These are phyloP conservation scores for Allophyes oxyacanthae DNA, from an alignment of 2,888 invertebrate genomes.

Conservation along the genomic window DNA sequence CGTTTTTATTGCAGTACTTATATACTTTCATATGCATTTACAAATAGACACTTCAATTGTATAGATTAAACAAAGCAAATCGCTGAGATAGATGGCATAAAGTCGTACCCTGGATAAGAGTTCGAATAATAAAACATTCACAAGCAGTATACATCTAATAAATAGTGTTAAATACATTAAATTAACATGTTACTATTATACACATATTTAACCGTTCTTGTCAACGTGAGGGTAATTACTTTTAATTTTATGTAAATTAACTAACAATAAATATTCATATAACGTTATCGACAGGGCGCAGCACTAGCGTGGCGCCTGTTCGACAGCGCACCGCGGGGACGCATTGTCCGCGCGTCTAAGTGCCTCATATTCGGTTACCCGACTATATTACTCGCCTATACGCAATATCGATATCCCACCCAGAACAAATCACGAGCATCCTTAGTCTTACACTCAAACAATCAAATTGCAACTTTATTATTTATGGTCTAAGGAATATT, in stretches of 20 bases:
- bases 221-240: conserved; percentile 19
- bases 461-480: conserved; percentile 49
- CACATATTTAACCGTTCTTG: conserved; percentile 8
- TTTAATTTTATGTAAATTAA: conserved; percentile 30
- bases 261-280: conserved; percentile 20
- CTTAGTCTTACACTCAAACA: conserved; percentile 50
- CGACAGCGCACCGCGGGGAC: conserved; percentile 79
- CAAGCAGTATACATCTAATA: no score
- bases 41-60: no score
- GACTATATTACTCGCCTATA: conserved; percentile 81
- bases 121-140: no score
- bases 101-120: no score
- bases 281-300: conserved; percentile 52
- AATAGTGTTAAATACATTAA: conserved; percentile 1
- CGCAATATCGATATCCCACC: conserved; percentile 78
- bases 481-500: conserved; percentile 33
- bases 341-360: conserved; percentile 84
- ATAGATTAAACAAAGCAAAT: no score
- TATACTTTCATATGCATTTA: no score
- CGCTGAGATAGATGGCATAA: no score
- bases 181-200: conserved; percentile 22
- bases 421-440: conserved; percentile 58
- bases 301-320: conserved; percentile 82
- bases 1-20: no score
- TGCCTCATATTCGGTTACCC: conserved; percentile 88